These are phyloP conservation scores for Montipora sp. DNA, from an alignment of 64 coral and sea anemone genomes.

Conservation along the genomic window DNA sequence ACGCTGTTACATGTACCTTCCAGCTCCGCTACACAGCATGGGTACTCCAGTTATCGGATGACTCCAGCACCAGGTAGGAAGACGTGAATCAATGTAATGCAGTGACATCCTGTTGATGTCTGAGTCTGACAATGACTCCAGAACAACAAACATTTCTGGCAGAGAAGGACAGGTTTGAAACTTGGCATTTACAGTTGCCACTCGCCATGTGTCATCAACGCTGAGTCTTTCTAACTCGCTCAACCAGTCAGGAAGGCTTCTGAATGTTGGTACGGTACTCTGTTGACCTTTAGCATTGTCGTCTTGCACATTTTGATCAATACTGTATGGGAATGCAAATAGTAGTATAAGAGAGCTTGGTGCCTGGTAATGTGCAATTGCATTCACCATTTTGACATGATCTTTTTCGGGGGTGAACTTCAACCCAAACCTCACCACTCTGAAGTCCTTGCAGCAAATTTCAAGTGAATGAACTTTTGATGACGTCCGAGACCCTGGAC, in stretches of 20 bases:
- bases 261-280: slow-evolving; percentile 73
- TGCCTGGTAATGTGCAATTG: slow-evolving; percentile 85
- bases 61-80: slow-evolving; percentile 98
- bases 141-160: slow-evolving; percentile 81
- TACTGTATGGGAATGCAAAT: slow-evolving; percentile 91
- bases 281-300: background rate
- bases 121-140: slow-evolving; percentile 80
- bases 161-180: slow-evolving; percentile 88
- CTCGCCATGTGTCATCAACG: slow-evolving; percentile 94
- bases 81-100: slow-evolving; percentile 89
- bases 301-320: background rate
- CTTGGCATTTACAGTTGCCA: slow-evolving; percentile 82
- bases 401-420: slow-evolving; percentile 87
- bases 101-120: slow-evolving; percentile 91
- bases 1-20: slow-evolving; percentile 53
- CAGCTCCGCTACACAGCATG: slow-evolving; percentile 85
- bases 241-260: slow-evolving; percentile 86
- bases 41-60: slow-evolving; percentile 87
- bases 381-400: slow-evolving; percentile 77
- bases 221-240: slow-evolving; percentile 82
- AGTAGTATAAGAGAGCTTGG: slow-evolving; percentile 80
- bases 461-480: slow-evolving; percentile 85
- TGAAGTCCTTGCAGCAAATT: slow-evolving; percentile 93
- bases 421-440: slow-evolving; percentile 92
- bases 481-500: slow-evolving; percentile 64